Evolutionary conservation across 2,113 vertebrate species (phyloP), one percentile per base, ranked within the genome.

Genomic region (Macrotus californicus): DNA sequence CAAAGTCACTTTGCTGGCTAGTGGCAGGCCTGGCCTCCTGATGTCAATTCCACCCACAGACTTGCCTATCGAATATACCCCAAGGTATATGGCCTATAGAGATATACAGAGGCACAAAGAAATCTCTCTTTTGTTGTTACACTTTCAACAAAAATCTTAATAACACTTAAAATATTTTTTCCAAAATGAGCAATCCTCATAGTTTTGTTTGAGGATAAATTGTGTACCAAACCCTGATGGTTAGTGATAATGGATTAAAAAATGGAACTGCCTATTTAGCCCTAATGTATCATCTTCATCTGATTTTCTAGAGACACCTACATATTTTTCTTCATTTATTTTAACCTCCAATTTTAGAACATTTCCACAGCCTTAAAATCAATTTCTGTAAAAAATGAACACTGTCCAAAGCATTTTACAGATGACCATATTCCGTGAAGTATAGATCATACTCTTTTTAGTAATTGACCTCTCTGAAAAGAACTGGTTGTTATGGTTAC

Each of bases 401-500:
- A 52, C 2, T 87, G 29, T 66, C 81, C 34, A 81, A 82, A 83
- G 29, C 84, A 36, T 70, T 76, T 95, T 93, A 76, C 59, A 72
- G 59, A 81, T 66, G 41, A 86, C 91, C 22, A 77, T 76, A 82
- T 59, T 82, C 89, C 54, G 2, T 82, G 80, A 69, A 73, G 24
- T 15, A 41, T 48, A 41, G 34, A 52, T 64, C 39, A 64, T 46
- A 76, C 21, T 86, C 43, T 91, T 93, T 96, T 96, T 59, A 77
- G 67, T 89, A 89, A 89, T 0, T 91, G 31, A 77, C 29, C 24
- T 94, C 52, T 91, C 64, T 88, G 50, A 88, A 93, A 93, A 48
- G 81, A 96, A 29, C 54, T 81, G 64, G 70, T 94, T 83, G 83
- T 91, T 82, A 89, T 59, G 41, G 18, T 93, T 91, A 96, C 85